These are phyloP conservation scores for Bovichtus variegatus DNA, from an alignment of 2,797 vertebrate genomes.

Conservation along the genomic window DNA sequence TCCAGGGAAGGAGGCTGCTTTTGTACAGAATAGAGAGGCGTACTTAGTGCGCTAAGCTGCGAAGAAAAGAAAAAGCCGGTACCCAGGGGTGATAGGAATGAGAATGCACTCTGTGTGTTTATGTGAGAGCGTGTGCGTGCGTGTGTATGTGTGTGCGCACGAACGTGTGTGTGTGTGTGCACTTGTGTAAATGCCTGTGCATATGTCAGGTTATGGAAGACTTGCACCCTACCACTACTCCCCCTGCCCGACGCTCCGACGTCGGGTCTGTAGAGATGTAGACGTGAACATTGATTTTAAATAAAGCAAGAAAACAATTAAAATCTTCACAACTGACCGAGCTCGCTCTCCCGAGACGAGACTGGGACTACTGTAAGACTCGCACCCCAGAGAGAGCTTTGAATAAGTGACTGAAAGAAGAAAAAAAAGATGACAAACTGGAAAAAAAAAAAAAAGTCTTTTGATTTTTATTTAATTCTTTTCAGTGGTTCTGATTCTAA, in stretches of 20 bases:
- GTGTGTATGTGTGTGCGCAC: not conserved
- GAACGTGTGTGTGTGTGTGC: not conserved
- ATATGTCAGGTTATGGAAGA: constrained; percentile 66
- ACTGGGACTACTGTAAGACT: constrained; percentile 56
- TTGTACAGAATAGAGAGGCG: constrained; percentile 75
- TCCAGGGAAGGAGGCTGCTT: constrained; percentile 76
- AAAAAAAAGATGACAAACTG: constrained; percentile 63
- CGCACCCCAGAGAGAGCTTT: constrained; percentile 47
- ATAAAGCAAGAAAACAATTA: constrained; percentile 70
- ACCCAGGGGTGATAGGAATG: constrained; percentile 64
- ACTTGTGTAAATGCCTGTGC: constrained; percentile 66
- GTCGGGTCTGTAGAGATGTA: constrained; percentile 73
- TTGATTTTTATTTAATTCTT: constrained; percentile 79
- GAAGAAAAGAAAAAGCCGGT: constrained; percentile 65
- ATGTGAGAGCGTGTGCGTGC: constrained; percentile 27
- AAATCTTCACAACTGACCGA: constrained; percentile 60
- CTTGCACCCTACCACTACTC: constrained; percentile 67
- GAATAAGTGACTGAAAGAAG: constrained; percentile 61
- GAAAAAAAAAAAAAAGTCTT: constrained; percentile 67
- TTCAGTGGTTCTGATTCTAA: constrained; percentile 73
- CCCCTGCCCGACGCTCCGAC: constrained; percentile 47
- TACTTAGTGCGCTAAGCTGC: constrained; percentile 57
- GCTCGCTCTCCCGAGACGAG: constrained; percentile 30
- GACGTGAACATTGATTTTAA: constrained; percentile 77
- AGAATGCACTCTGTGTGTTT: constrained; percentile 70